phyloP scores from a whole-genome alignment of 2,888 invertebrate species.

The Zygogramma bicolorata region DNA sequence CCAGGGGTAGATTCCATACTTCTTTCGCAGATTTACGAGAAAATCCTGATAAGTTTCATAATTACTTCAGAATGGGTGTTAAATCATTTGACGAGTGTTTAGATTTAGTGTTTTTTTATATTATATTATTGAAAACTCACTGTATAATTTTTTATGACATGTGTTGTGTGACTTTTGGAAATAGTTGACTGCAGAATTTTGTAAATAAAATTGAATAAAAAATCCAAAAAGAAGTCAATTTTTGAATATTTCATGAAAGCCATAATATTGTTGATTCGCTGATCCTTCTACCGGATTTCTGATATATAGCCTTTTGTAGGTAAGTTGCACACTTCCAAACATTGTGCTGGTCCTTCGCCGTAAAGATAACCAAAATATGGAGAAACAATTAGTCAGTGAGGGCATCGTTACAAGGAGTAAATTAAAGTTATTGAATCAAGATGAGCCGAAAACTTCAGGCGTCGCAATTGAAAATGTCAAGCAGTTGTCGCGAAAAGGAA shows the following conservation, averaged over 20 bases:
- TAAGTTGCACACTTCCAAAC: background rate
- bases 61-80: constrained; percentile 27
- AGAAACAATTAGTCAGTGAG: background rate
- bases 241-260: too few relatives aligned
- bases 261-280: too few relatives aligned
- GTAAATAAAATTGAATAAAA: too few relatives aligned
- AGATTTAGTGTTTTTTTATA: too few relatives aligned
- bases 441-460: background rate
- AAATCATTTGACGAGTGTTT: constrained; percentile 28
- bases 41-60: constrained; percentile 22
- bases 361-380: background rate
- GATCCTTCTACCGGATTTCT: too few relatives aligned
- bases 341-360: background rate
- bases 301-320: background rate
- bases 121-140: too few relatives aligned
- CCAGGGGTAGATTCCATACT: constrained; percentile 17
- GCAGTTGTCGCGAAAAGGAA: background rate
- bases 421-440: background rate
- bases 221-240: too few relatives aligned
- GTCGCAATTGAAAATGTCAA: background rate
- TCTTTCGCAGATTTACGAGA: constrained; percentile 20
- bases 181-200: too few relatives aligned
- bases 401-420: background rate
- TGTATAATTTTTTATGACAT: too few relatives aligned
- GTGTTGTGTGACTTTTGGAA: too few relatives aligned